Conservation (phyloP, 2,113 vertebrate genomes). For the Edolisoma coerulescens region DNA sequence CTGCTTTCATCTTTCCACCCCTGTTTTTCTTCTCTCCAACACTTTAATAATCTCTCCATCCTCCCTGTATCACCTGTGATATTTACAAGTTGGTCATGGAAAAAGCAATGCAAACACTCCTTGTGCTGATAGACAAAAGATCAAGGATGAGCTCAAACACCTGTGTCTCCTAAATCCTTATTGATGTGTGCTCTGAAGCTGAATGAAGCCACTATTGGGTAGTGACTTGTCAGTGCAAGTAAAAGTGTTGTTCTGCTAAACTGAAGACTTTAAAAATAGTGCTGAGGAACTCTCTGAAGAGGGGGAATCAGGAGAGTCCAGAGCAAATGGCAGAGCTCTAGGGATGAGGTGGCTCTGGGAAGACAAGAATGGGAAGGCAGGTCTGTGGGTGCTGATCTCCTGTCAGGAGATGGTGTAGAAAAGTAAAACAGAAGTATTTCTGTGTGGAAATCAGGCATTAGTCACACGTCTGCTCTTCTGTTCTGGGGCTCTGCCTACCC, state of each 20-base stretch:
- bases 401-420: background rate
- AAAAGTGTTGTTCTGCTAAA: background rate
- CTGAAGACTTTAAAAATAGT: background rate
- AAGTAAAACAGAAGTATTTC: background rate
- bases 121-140: background rate
- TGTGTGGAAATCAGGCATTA: background rate
- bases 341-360: background rate
- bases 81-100: background rate
- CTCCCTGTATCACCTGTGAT: background rate
- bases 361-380: accelerated
- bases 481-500: background rate
- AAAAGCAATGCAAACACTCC: background rate
- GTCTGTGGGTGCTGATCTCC: background rate
- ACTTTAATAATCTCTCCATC: background rate
- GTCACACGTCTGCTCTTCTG: background rate
- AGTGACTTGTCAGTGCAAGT: background rate
- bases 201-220: background rate
- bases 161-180: background rate
- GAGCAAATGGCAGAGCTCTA: background rate
- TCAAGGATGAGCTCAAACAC: background rate
- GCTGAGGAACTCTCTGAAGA: background rate
- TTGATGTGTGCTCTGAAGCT: background rate
- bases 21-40: background rate
- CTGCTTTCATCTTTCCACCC: background rate
- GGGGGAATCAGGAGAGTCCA: background rate